Conservation (phyloP, 2,888 invertebrate species). For the Parnassius mnemosyne region DNA sequence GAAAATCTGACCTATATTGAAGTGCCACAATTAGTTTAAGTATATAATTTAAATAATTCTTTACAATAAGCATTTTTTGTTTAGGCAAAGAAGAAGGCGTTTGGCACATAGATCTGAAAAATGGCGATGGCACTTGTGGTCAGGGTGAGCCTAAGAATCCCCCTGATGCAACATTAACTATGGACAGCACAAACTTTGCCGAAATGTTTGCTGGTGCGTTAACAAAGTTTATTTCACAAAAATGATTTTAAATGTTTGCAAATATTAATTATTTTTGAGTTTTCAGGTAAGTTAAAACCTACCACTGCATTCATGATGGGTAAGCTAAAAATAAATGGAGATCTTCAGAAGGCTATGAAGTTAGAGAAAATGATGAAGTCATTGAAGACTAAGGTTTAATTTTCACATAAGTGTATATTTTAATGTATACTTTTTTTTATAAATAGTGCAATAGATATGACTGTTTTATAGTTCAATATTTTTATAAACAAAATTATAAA, state of each 20-base stretch:
- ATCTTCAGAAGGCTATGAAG: slow-evolving; percentile 96
- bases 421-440: background rate
- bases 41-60: too few species aligned
- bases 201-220: slow-evolving; percentile 87
- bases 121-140: slow-evolving; percentile 89
- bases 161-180: slow-evolving; percentile 91
- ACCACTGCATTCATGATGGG: slow-evolving; percentile 97
- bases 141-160: slow-evolving; percentile 85
- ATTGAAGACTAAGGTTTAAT: slow-evolving; percentile 83
- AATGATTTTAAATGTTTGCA: background rate
- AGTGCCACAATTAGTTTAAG: too few species aligned
- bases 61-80: background rate
- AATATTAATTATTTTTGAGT: slow-evolving; percentile 1
- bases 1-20: too few species aligned
- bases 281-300: slow-evolving; percentile 91
- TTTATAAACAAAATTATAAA: slow-evolving; percentile 5
- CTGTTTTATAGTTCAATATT: slow-evolving; percentile 14
- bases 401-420: background rate
- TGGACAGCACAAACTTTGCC: slow-evolving; percentile 89
- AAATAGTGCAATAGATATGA: background rate
- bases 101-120: slow-evolving; percentile 95
- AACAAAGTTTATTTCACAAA: slow-evolving; percentile 4
- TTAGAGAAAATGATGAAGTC: slow-evolving; percentile 93
- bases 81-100: slow-evolving; percentile 84
- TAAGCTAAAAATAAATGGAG: slow-evolving; percentile 95